Percentiles rank a stretch among this genome's conserved stretches.
Evolutionary conservation across 2,113 vertebrate genomes (phyloP).

Genomic region (Dryoscopus gambensis): DNA sequence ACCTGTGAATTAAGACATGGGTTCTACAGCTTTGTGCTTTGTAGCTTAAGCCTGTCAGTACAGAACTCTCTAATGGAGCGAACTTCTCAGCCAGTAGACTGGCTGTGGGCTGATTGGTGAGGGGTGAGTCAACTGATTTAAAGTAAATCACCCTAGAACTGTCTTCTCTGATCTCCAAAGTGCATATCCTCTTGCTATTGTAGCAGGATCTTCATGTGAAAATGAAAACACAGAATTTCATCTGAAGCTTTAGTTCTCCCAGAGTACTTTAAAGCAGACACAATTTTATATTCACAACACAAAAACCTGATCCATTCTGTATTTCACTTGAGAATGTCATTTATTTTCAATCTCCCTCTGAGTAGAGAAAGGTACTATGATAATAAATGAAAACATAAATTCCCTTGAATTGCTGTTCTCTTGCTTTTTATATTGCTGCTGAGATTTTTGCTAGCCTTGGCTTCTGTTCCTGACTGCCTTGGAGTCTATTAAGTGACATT

Average conservation of each 20-base stretch:
- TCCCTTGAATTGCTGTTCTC: conserved; percentile 27
- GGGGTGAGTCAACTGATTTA: background rate
- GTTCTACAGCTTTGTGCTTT: background rate
- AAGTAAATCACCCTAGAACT: background rate
- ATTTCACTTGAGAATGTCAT: conserved; percentile 31
- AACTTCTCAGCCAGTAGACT: background rate
- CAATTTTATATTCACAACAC: conserved; percentile 35
- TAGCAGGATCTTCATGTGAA: background rate
- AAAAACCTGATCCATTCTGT: conserved; percentile 40
- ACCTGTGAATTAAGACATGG: background rate
- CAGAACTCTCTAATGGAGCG: background rate
- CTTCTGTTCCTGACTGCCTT: background rate
- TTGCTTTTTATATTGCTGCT: conserved; percentile 13
- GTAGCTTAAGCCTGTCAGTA: background rate
- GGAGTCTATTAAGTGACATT: background rate
- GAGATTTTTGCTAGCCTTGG: background rate
- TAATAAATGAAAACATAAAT: conserved; percentile 66
- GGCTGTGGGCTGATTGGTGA: background rate
- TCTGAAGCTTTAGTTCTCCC: background rate
- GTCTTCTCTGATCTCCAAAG: background rate
- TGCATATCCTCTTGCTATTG: background rate
- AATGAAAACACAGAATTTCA: conserved; percentile 1
- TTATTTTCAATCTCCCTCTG: conserved; percentile 44
- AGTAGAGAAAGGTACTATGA: background rate
- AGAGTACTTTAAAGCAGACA: background rate